Evolutionary conservation across 1,140 invertebrate species (phyloP).

Genomic region (Grapholita molesta): DNA sequence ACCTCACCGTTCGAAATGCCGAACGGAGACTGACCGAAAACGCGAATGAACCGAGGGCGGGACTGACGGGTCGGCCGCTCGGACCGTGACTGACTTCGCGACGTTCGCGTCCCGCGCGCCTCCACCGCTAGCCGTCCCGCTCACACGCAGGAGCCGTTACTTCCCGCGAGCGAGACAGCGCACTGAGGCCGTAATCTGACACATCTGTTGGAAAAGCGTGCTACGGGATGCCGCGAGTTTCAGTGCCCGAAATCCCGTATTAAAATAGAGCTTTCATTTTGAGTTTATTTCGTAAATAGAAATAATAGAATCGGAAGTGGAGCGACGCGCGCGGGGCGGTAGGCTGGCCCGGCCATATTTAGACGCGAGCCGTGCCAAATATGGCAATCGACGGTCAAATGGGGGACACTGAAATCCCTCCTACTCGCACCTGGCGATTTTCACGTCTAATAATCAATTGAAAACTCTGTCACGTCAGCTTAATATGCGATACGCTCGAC

Average conservation of each 20-base stretch:
- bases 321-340: slow-evolving; percentile 63
- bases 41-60: slow-evolving; percentile 72
- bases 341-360: slow-evolving; percentile 86
- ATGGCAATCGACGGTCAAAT: slow-evolving; percentile 84
- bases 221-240: slow-evolving; percentile 66
- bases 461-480: slow-evolving; percentile 71
- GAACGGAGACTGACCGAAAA: slow-evolving; percentile 72
- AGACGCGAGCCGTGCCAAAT: slow-evolving; percentile 85
- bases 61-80: slow-evolving; percentile 74
- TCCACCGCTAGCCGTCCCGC: slow-evolving; percentile 60
- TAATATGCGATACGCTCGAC: slow-evolving; percentile 4
- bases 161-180: slow-evolving; percentile 42
- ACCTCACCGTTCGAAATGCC: slow-evolving; percentile 69
- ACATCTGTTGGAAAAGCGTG: slow-evolving; percentile 67
- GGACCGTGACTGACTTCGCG: slow-evolving; percentile 76
- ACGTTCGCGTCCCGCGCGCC: slow-evolving; percentile 62
- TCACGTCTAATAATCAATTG: slow-evolving; percentile 73
- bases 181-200: slow-evolving; percentile 64
- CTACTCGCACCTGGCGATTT: slow-evolving; percentile 77
- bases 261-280: slow-evolving; percentile 77
- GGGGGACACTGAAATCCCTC: slow-evolving; percentile 84
- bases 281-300: slow-evolving; percentile 77
- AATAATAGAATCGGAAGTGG: slow-evolving; percentile 78
- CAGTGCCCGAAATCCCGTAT: slow-evolving; percentile 71
- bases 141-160: slow-evolving; percentile 32